A percentile compares a stretch with the other conserved stretches of the same genome.
phyloP scores from a whole-genome alignment of 1,140 invertebrate species.

The Liolophura sinensis region DNA sequence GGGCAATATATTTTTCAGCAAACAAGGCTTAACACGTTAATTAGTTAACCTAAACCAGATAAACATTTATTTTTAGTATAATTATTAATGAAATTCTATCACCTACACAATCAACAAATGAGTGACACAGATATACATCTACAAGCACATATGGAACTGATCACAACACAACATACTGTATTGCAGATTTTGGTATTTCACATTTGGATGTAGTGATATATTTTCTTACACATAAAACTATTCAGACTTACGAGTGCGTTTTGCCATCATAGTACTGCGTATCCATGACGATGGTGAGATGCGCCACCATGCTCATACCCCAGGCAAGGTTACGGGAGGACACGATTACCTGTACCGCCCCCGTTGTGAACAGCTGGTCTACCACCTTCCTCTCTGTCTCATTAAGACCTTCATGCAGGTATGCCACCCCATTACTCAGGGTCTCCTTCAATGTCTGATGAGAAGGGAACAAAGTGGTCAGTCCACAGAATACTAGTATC shows the following conservation, averaged over 20 bases:
- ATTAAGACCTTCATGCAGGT: conserved; percentile 92
- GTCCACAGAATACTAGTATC: not conserved
- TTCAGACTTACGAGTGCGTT: conserved; percentile 60
- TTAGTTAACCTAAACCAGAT: no score
- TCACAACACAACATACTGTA: no score
- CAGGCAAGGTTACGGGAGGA: conserved; percentile 89
- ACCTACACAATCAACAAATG: no score
- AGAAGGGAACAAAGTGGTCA: conserved; percentile 1
- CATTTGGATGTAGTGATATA: no score
- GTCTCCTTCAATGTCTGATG: conserved; percentile 55
- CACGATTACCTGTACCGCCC: conserved; percentile 92
- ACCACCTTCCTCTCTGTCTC: conserved; percentile 83
- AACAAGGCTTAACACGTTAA: no score
- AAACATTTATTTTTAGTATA: no score
- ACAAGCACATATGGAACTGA: no score
- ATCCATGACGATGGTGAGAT: conserved; percentile 96
- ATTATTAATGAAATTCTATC: no score
- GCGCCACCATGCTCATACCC: conserved; percentile 83
- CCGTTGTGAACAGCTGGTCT: conserved; percentile 89
- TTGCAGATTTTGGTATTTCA: no score
- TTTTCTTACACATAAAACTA: conserved; percentile 1
- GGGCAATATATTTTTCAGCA: no score
- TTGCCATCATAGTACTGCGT: conserved; percentile 98
- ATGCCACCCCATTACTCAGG: conserved; percentile 89
- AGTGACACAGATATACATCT: no score